These are phyloP conservation scores for Rhabdophis nuchalis DNA, from an alignment of 2,797 vertebrate genomes.

Conservation along the genomic window DNA sequence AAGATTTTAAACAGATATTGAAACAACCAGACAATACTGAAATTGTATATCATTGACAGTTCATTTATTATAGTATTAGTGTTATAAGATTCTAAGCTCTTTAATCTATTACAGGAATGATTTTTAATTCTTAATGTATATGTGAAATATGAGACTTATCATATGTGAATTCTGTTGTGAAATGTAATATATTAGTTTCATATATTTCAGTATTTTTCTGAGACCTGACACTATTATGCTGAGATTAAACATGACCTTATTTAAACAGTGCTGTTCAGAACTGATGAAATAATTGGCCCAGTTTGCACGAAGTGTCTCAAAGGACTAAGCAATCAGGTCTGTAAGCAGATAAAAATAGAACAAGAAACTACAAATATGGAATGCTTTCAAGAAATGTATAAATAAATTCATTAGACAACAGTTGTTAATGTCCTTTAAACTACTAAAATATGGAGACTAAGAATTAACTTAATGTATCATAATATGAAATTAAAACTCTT, in stretches of 20 bases:
- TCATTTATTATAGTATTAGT: not conserved
- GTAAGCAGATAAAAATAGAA: constrained; percentile 33
- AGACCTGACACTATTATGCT: not conserved
- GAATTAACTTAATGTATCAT: not conserved
- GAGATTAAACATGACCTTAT: constrained; percentile 24
- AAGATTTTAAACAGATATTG: not conserved
- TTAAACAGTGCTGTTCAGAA: constrained; percentile 10
- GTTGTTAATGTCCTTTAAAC: not conserved
- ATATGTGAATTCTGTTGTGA: not conserved
- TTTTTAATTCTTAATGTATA: not conserved
- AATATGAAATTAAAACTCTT: constrained; percentile 8
- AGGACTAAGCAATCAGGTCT: constrained; percentile 23
- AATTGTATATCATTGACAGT: not conserved
- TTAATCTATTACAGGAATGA: not conserved
- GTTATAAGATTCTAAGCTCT: not conserved
- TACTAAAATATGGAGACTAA: not conserved
- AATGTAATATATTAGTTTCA: not conserved
- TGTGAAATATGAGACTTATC: not conserved
- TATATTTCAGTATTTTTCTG: not conserved
- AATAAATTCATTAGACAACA: not conserved
- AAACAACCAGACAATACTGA: not conserved
- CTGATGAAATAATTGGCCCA: constrained; percentile 27
- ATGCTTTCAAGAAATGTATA: constrained; percentile 16
- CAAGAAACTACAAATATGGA: constrained; percentile 27
- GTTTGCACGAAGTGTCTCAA: constrained; percentile 15